These are phyloP conservation scores for Eudorcas thomsonii DNA, from an alignment of 2,113 vertebrate genomes.

Conservation along the genomic window DNA sequence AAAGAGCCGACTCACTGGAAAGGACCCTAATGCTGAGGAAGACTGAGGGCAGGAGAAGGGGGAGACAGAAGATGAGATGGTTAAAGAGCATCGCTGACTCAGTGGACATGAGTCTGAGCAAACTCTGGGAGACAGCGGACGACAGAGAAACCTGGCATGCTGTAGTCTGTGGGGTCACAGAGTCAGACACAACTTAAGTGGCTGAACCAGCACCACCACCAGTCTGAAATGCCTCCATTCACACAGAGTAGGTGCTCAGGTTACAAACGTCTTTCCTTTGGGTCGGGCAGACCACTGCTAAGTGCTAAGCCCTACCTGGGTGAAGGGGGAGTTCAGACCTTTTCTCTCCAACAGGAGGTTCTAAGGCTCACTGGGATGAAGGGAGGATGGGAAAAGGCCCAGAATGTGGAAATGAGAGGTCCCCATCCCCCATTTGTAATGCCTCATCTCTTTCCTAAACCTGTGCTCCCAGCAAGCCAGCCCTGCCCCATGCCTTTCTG, in stretches of 20 bases:
- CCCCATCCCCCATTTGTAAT: not conserved
- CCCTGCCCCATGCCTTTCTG: not conserved
- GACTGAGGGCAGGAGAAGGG: not conserved
- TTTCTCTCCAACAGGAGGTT: not conserved
- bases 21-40: not conserved
- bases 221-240: not conserved
- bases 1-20: not conserved
- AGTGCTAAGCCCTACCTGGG: not conserved
- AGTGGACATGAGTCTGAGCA: not conserved
- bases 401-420: not conserved
- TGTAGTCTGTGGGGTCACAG: accelerated
- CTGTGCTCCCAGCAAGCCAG: not conserved
- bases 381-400: not conserved
- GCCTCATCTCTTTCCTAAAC: not conserved
- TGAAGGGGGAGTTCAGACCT: not conserved
- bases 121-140: not conserved
- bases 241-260: not conserved
- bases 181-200: not conserved
- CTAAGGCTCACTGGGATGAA: not conserved
- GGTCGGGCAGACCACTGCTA: not conserved
- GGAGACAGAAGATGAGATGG: not conserved
- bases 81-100: not conserved
- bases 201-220: not conserved
- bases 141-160: not conserved
- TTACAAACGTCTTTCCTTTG: not conserved